These are phyloP conservation scores for Mallotus villosus DNA, from an alignment of 2,797 vertebrate genomes.

Conservation along the genomic window DNA sequence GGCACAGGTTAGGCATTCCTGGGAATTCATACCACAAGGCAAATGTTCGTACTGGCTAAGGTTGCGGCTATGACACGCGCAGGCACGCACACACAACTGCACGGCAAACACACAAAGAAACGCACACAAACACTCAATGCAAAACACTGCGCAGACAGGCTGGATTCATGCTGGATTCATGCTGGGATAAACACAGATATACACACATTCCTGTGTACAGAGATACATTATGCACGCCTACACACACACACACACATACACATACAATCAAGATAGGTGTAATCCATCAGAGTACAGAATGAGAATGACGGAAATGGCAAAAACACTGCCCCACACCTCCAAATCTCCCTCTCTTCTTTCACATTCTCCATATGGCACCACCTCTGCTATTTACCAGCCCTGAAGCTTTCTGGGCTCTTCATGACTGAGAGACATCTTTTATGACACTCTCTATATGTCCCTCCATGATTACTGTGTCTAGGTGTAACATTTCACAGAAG, in stretches of 20 bases:
- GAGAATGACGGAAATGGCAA: neutral
- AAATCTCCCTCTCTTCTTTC: neutral
- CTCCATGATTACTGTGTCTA: neutral
- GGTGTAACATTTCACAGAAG: no score
- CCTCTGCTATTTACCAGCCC: neutral
- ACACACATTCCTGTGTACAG: constrained; percentile 17
- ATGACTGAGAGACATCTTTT: neutral
- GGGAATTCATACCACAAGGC: constrained; percentile 99
- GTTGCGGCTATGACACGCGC: constrained; percentile 86
- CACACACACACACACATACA: constrained; percentile 5
- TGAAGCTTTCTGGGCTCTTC: neutral
- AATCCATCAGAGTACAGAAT: neutral
- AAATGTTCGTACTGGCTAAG: constrained; percentile 97
- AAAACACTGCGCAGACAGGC: neutral
- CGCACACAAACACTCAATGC: neutral
- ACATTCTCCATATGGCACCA: neutral
- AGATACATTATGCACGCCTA: constrained; percentile 23
- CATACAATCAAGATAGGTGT: neutral
- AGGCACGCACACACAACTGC: constrained; percentile 64
- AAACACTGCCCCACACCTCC: neutral
- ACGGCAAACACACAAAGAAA: constrained; percentile 70
- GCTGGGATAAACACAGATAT: constrained; percentile 36
- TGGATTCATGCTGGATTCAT: neutral
- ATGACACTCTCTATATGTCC: neutral
- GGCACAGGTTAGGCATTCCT: constrained; percentile 99